Conservation (phyloP, 2,888 invertebrate genomes). For the Galerucella pusilla region DNA sequence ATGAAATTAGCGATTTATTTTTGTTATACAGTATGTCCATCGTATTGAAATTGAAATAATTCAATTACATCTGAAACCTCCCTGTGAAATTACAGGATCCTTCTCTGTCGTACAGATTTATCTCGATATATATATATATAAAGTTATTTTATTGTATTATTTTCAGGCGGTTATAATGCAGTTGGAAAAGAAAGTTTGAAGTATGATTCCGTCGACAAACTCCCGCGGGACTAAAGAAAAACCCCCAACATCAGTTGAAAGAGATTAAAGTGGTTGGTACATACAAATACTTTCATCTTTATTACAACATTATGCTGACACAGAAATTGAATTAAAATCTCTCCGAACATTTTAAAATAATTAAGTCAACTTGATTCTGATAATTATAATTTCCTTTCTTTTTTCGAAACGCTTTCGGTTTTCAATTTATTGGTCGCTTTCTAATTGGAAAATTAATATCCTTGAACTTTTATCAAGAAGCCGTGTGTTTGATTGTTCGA, state of each 20-base stretch:
- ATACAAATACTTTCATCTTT: slow-evolving; percentile 48
- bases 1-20: too few relatives aligned
- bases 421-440: slow-evolving; percentile 6
- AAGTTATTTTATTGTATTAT: slow-evolving; percentile 40
- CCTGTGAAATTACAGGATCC: neutral
- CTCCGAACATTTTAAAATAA: slow-evolving; percentile 41
- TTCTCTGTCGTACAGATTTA: slow-evolving; percentile 24
- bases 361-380: slow-evolving; percentile 44
- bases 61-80: neutral
- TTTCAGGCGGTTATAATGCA: slow-evolving; percentile 41
- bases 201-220: slow-evolving; percentile 37
- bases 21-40: too few relatives aligned
- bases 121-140: slow-evolving; percentile 29
- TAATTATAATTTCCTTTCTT: slow-evolving; percentile 44
- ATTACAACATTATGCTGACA: slow-evolving; percentile 31
- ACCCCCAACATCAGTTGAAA: slow-evolving; percentile 38
- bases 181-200: slow-evolving; percentile 47
- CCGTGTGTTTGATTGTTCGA: neutral
- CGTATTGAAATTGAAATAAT: neutral
- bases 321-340: slow-evolving; percentile 36
- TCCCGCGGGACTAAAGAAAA: slow-evolving; percentile 39
- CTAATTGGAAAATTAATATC: slow-evolving; percentile 6
- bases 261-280: slow-evolving; percentile 47
- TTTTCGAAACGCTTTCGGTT: slow-evolving; percentile 10
- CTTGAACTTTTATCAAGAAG: neutral